These are phyloP conservation scores for Scelioninae gen. 1 DNA, from an alignment of 2,888 invertebrate species.

Conservation along the genomic window DNA sequence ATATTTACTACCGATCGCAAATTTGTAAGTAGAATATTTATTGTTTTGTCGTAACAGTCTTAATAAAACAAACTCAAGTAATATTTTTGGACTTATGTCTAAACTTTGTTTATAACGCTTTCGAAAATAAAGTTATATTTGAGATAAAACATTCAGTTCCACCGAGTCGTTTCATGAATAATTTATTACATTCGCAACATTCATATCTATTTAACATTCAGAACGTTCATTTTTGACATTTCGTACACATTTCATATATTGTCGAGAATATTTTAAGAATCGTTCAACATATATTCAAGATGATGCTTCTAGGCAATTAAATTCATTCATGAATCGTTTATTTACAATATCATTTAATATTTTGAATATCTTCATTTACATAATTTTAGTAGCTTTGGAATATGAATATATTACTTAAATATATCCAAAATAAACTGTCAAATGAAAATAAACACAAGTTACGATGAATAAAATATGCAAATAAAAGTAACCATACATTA, in stretches of 20 bases:
- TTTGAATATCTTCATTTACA: too few relatives aligned
- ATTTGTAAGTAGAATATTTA: neutral
- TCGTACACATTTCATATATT: conserved; percentile 40
- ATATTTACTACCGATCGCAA: too few relatives aligned
- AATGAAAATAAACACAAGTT: too few relatives aligned
- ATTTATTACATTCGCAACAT: conserved; percentile 41
- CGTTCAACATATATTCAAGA: conserved; percentile 20
- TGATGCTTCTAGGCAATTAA: neutral
- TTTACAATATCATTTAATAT: neutral
- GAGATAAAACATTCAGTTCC: conserved; percentile 35
- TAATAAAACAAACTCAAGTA: neutral
- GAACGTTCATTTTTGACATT: conserved; percentile 35
- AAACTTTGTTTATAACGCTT: conserved; percentile 38
- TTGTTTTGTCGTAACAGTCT: neutral
- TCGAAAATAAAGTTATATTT: conserved; percentile 34
- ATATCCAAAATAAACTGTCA: too few relatives aligned
- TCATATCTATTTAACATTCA: conserved; percentile 49
- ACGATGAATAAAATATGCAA: too few relatives aligned
- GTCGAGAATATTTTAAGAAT: conserved; percentile 30
- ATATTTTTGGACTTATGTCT: conserved; percentile 30
- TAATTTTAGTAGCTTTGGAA: too few relatives aligned
- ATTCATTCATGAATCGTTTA: conserved; percentile 6
- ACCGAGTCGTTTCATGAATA: conserved; percentile 39
- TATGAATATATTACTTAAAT: too few relatives aligned
- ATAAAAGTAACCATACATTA: too few relatives aligned